Percentiles rank a stretch among this genome's conserved stretches.
These are phyloP conservation scores for Pseudorhiza aurosa DNA, from an alignment of 30 jellyfish, hydroid and myxozoan genomes.

Conservation along the genomic window DNA sequence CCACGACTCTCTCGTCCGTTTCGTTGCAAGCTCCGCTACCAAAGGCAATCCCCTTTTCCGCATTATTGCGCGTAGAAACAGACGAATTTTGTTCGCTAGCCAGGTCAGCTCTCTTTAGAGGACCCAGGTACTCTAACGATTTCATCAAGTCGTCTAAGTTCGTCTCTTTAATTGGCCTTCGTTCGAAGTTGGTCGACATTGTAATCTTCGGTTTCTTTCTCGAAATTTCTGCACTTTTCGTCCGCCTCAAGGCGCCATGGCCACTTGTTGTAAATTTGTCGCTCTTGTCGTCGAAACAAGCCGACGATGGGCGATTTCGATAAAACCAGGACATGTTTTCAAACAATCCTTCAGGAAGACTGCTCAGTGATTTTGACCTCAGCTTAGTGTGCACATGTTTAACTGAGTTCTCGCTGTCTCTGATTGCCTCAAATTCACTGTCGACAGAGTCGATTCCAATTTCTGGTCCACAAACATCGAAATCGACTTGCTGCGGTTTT, in stretches of 20 bases:
- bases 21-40: no score
- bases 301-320: slow-evolving; percentile 44
- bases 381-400: slow-evolving; percentile 23
- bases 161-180: slow-evolving; percentile 74
- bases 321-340: slow-evolving; percentile 70
- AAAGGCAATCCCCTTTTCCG: background rate
- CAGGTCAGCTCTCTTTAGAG: slow-evolving; percentile 5
- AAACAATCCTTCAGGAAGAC: slow-evolving; percentile 38
- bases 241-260: slow-evolving; percentile 52
- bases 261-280: background rate
- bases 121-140: slow-evolving; percentile 52
- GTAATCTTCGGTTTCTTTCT: slow-evolving; percentile 70
- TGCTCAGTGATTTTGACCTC: slow-evolving; percentile 64
- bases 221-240: slow-evolving; percentile 72
- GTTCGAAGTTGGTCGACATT: slow-evolving; percentile 56
- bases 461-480: background rate
- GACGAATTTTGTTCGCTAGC: background rate
- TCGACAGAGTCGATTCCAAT: background rate
- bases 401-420: slow-evolving; percentile 9
- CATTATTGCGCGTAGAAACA: background rate
- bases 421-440: background rate
- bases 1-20: background rate
- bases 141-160: slow-evolving; percentile 79
- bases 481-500: background rate
- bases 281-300: slow-evolving; percentile 28